Evolutionary conservation across 2,113 vertebrate genomes (phyloP), one percentile per base, ranked within the genome.

Genomic region (Amblyopsis rosae): DNA sequence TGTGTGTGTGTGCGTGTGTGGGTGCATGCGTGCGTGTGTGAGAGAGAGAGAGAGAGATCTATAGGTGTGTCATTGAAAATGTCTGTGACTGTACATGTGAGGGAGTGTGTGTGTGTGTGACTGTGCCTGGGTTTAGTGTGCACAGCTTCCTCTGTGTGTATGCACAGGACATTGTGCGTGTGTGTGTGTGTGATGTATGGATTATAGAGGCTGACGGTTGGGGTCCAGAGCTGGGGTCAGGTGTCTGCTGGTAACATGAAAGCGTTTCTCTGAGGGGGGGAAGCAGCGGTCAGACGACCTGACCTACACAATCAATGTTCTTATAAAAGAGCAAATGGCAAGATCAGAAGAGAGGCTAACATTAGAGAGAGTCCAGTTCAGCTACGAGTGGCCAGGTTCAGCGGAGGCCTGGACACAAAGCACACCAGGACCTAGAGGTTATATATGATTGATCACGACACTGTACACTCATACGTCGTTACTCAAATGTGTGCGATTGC

Each of bases 221-320:
- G 76, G 82, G 89, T 85, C 81, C 87, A 77, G 73, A 61, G 79
- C 76, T 79, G 74, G 75, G 89, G 88, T 91, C 85, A 88, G 90
- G 73, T 81, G 83, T 67, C 91, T 86, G 88, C 86, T 87, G 90
- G 78, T 86, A 87, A 82, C 87, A 91, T 91, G 90, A 92, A 92
- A 92, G 88, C 67, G 65, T 81, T 81, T 85, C 77, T 9, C 65
- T 62, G 73, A 60, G 62, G 85, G 63, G 72, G 58, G 61, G 45
- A 70, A 74, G 69, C 60, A 72, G 75, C 58, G 84, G 83, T 83
- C 81, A 81, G 76, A 26, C 64, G 68, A 85, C 73, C 69, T 83
- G 87, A 89, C 88, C 89, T 86, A 82, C 79, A 80, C 75, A 89
- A 91, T 90, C 86, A 88, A 89, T 91, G 89, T 87, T 54, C 79